Conservation (phyloP, 2,888 invertebrate species). For the Elegia similella region DNA sequence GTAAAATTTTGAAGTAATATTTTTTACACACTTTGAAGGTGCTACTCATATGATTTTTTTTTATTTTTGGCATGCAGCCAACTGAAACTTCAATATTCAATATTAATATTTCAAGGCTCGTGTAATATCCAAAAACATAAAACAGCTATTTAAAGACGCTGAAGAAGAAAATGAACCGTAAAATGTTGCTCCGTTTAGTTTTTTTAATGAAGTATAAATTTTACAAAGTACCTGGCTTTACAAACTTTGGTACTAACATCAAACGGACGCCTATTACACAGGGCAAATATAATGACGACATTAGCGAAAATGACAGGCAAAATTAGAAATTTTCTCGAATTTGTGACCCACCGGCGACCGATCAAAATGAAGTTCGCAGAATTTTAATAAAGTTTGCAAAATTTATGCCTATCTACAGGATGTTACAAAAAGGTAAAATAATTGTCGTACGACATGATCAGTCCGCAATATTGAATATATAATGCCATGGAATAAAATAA, state of each 20-base stretch:
- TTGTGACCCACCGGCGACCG: slow-evolving; percentile 47
- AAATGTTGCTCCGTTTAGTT: slow-evolving; percentile 11
- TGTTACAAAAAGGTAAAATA: too few species aligned
- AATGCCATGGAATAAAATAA: too few species aligned
- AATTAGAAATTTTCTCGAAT: slow-evolving; percentile 53
- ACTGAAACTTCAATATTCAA: neutral
- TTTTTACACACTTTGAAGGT: too few species aligned
- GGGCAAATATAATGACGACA: slow-evolving; percentile 45
- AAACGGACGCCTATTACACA: slow-evolving; percentile 14
- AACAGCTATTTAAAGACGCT: neutral
- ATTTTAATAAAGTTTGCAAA: slow-evolving; percentile 60
- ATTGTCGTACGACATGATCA: too few species aligned
- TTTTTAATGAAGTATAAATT: slow-evolving; percentile 19
- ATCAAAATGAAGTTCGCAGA: slow-evolving; percentile 52
- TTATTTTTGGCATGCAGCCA: neutral
- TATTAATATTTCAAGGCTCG: neutral
- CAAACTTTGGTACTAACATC: slow-evolving; percentile 28
- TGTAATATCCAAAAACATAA: neutral
- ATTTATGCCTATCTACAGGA: slow-evolving; percentile 41
- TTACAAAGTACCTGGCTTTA: slow-evolving; percentile 13
- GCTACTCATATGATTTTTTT: neutral
- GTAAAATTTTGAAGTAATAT: too few species aligned
- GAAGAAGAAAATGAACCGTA: neutral
- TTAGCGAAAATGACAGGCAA: slow-evolving; percentile 57
- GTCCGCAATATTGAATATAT: too few species aligned